A percentile compares a stretch with the other conserved stretches of the same genome.
Conservation (phyloP, 2,797 vertebrate genomes). For the Megaceryle alcyon region DNA sequence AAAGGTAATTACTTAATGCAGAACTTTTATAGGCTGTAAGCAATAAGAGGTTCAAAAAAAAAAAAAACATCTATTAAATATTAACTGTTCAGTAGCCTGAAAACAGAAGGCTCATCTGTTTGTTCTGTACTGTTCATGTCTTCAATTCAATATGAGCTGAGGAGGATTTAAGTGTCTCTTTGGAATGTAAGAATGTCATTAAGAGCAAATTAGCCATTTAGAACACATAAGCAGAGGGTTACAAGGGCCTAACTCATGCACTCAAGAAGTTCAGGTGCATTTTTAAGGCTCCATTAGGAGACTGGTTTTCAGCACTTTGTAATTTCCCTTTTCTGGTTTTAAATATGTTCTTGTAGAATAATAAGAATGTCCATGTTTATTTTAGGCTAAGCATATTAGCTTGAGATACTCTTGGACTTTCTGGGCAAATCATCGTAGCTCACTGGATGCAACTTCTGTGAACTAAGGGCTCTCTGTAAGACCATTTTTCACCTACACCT, state of each 20-base stretch:
- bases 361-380: background rate
- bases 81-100: background rate
- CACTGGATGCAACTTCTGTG: background rate
- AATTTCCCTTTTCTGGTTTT: background rate
- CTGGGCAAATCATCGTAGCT: background rate
- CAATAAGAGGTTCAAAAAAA: background rate
- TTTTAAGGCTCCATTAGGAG: background rate
- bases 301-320: background rate
- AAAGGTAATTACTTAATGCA: background rate
- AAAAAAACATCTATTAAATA: background rate
- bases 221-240: background rate
- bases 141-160: background rate
- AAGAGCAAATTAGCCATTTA: background rate
- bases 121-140: background rate
- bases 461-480: background rate
- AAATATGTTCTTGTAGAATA: background rate
- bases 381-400: background rate
- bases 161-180: background rate
- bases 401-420: background rate
- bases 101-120: background rate
- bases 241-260: background rate
- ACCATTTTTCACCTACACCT: background rate
- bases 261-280: background rate
- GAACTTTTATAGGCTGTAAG: background rate
- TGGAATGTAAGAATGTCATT: background rate